These are phyloP conservation scores for Hetaerina americana DNA, from an alignment of 1,140 invertebrate genomes.

Conservation along the genomic window DNA sequence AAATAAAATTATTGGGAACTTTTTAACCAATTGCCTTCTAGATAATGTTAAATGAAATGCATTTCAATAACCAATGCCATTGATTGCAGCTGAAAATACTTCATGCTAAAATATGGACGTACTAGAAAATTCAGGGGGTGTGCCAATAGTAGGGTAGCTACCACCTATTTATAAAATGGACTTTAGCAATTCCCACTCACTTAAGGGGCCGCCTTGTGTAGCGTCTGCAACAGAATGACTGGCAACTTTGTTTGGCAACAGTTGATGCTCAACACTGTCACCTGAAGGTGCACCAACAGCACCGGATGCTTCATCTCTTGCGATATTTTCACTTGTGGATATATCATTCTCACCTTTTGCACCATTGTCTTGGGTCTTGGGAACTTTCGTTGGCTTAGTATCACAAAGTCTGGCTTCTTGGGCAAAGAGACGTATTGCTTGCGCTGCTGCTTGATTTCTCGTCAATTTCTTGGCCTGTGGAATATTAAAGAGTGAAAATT, in stretches of 20 bases:
- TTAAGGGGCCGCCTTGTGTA: background rate
- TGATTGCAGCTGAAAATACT: too few species aligned
- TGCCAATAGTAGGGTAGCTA: background rate
- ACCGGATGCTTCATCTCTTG: conserved; percentile 1
- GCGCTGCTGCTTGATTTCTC: conserved; percentile 76
- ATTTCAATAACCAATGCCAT: too few species aligned
- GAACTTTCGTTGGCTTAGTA: conserved; percentile 54
- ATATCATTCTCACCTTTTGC: conserved; percentile 19
- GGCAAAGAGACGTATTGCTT: conserved; percentile 73
- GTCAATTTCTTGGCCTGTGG: conserved; percentile 52
- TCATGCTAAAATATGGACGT: too few species aligned
- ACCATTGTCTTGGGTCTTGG: conserved; percentile 39
- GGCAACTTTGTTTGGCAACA: background rate
- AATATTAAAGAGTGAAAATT: conserved; percentile 18
- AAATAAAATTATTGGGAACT: too few species aligned
- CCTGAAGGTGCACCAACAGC: background rate
- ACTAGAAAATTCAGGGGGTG: background rate
- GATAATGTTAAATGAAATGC: too few species aligned
- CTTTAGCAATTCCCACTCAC: background rate
- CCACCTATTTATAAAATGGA: background rate
- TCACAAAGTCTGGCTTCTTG: conserved; percentile 73
- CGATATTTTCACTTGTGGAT: conserved; percentile 31
- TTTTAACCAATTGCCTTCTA: too few species aligned
- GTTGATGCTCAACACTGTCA: background rate
- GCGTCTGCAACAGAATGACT: background rate